Conservation (phyloP, 2,888 invertebrate genomes). For the Steromphala cineraria region DNA sequence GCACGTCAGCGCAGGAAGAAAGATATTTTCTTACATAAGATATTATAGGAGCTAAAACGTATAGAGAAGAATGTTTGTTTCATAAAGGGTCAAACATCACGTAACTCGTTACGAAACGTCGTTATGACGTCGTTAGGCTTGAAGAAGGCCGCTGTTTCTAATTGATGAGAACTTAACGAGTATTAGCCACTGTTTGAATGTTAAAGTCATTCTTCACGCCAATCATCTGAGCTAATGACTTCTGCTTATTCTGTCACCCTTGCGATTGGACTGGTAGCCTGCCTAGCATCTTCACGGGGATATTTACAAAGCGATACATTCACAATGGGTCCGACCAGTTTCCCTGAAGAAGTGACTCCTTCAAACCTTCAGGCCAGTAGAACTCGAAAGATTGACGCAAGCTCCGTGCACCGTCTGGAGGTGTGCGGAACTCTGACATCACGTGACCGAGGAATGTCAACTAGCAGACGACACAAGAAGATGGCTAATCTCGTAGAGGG, state of each 20-base stretch:
- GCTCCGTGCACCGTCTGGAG: background rate
- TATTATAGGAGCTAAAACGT: too few relatives aligned
- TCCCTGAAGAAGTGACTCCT: background rate
- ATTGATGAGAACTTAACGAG: background rate
- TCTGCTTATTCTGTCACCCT: background rate
- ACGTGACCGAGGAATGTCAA: background rate
- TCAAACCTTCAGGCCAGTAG: background rate
- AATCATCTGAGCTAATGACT: background rate
- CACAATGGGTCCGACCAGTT: background rate
- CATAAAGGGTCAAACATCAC: too few relatives aligned
- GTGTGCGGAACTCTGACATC: background rate
- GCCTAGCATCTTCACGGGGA: background rate
- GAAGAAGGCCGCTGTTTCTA: background rate
- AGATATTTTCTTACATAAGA: too few relatives aligned
- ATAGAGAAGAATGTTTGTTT: too few relatives aligned
- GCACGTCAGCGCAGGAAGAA: too few relatives aligned
- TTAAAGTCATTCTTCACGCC: background rate
- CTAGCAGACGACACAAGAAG: slow-evolving; percentile 1
- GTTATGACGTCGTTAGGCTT: background rate
- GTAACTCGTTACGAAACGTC: background rate
- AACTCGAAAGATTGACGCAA: background rate
- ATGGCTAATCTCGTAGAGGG: slow-evolving; percentile 14
- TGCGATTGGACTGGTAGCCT: background rate
- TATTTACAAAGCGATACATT: background rate
- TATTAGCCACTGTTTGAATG: background rate